Evolutionary conservation across 2,888 invertebrate species (phyloP).

Genomic region (Cepaea hortensis): DNA sequence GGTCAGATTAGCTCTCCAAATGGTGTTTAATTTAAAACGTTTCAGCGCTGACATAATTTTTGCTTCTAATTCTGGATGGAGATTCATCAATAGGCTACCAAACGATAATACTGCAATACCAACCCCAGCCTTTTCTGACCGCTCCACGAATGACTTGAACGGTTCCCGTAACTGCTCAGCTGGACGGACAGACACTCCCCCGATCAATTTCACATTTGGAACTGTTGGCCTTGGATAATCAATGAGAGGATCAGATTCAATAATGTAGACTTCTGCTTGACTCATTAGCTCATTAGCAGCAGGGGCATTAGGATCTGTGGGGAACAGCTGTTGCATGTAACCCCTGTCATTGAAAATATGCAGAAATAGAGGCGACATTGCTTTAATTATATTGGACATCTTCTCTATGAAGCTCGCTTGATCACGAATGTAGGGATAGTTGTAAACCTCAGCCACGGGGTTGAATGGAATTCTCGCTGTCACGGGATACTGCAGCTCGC

Average conservation of each 20-base stretch:
- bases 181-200: slow-evolving; percentile 16
- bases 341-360: slow-evolving; percentile 4
- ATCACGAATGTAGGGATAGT: neutral
- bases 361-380: neutral
- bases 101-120: slow-evolving; percentile 6
- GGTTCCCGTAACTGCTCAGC: slow-evolving; percentile 13
- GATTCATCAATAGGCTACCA: neutral
- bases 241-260: slow-evolving; percentile 40
- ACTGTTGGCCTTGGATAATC: slow-evolving; percentile 39
- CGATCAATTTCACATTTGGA: slow-evolving; percentile 45
- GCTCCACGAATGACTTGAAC: slow-evolving; percentile 15
- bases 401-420: neutral
- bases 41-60: slow-evolving; percentile 13
- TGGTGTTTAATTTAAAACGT: slow-evolving; percentile 42
- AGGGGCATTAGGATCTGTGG: neutral
- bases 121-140: neutral
- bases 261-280: slow-evolving; percentile 40
- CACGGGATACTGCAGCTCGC: neutral
- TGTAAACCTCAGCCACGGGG: neutral
- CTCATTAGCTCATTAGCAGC: slow-evolving; percentile 28
- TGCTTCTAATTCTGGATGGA: neutral
- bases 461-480: neutral
- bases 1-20: slow-evolving; percentile 49
- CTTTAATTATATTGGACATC: neutral
- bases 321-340: neutral